Base-by-base conservation (phyloP, 35 echinoderm and acorn worm species). In the Apostichopus japonicus region DNA sequence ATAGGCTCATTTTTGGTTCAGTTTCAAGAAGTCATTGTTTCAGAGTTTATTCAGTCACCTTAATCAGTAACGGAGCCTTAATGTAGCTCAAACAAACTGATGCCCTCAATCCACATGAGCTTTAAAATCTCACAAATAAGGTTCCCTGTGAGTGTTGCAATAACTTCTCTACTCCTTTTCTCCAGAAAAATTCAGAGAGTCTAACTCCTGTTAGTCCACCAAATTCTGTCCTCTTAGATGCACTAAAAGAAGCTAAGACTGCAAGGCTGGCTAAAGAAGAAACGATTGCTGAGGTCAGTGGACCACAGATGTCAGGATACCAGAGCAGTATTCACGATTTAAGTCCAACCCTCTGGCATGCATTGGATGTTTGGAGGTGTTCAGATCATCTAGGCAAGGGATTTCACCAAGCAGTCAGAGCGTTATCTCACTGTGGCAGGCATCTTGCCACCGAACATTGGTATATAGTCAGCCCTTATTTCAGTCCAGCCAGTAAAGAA, bases 261-360 rank as follows among this genome's bases (percentile, higher is more conserved):
- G 57, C 17, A 6, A 10, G n/a, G 22, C 54, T 23, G 53, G 81
- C 19, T 15, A 55, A 87, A 58, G 33, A 57, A 22, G 62, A 87
- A 54, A 22, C 61, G 58, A 16, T 22, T 54, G 86, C 56, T 19
- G 23, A 10, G 4, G 62, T 24, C 5, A 22, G 23, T 13, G 22
- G 17, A 71, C 8, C 22, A 51, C 61, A 72, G 23, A 89, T 9
- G 25, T 24, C 61, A n/a, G 33, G 63, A 21, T 90, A 83, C 77
- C 71, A 96, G 93, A 99, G 93, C 77, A 99, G 95, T 27, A 99
- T 99, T 33, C 97, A 99, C 86, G 97, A 99, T 56, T 79, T 99
- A 8, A 99, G 97, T 78, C 97, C 97, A 1, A 93, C 91, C 11
- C 91, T 99, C 8, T 99, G 97, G 97, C 97, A 99, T 90, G 90